Percentiles rank a stretch among this genome's conserved stretches.
Conservation (phyloP, 1,140 invertebrate species). For the Brachionus rotundiformis region DNA sequence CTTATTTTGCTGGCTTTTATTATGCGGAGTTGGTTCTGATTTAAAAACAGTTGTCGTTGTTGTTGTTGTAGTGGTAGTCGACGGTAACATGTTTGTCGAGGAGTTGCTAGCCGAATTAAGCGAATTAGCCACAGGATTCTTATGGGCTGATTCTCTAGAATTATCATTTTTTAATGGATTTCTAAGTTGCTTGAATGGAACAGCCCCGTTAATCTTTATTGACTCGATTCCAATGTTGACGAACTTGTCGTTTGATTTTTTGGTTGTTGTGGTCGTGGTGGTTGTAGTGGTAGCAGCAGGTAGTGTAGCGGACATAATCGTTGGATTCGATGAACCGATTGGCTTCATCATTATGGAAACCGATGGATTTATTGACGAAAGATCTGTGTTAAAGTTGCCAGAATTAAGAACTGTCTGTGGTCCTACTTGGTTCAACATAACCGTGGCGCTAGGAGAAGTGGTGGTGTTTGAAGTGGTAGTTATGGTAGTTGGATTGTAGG, state of each 20-base stretch:
- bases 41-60: conserved; percentile 40
- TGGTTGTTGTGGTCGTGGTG: conserved; percentile 29
- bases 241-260: conserved; percentile 46
- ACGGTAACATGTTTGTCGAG: conserved; percentile 7
- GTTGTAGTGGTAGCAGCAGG: conserved; percentile 30
- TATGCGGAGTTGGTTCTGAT: not conserved
- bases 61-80: conserved; percentile 36
- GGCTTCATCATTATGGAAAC: conserved; percentile 52
- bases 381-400: not conserved
- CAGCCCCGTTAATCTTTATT: conserved; percentile 46
- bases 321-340: not conserved
- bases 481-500: conserved; percentile 6
- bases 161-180: conserved; percentile 27
- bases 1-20: not conserved
- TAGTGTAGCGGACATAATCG: not conserved
- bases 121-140: not conserved
- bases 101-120: not conserved
- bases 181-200: conserved; percentile 28
- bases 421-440: conserved; percentile 10
- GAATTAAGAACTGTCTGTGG: conserved; percentile 1
- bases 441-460: not conserved
- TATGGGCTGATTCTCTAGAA: not conserved
- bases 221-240: conserved; percentile 45
- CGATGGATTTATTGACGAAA: not conserved
- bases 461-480: conserved; percentile 30